A percentile compares a stretch with the other conserved stretches of the same genome.
Evolutionary conservation across 2,888 invertebrate species (phyloP).

Genomic region (Ypsolopha scabrella): DNA sequence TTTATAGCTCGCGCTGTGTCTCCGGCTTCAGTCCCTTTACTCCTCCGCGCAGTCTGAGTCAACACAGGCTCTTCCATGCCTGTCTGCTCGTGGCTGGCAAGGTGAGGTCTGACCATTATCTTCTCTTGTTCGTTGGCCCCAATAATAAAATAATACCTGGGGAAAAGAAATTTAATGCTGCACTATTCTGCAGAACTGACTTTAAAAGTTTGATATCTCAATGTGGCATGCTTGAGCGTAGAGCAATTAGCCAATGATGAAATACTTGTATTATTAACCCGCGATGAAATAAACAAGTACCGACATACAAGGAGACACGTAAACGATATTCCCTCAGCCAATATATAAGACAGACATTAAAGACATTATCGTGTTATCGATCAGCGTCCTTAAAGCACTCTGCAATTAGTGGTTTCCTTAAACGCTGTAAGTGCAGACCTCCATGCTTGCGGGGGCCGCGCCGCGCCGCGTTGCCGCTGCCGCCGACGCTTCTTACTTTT

Average conservation of each 20-base stretch:
- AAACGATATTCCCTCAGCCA: conserved; percentile 37
- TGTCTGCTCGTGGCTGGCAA: too few relatives aligned
- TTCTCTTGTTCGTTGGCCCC: too few relatives aligned
- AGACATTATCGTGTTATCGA: conserved; percentile 60
- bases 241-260: background rate
- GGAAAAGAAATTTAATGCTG: background rate
- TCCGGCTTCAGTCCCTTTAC: too few relatives aligned
- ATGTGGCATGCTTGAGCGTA: background rate
- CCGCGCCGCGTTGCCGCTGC: conserved; percentile 18
- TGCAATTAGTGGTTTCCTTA: conserved; percentile 22
- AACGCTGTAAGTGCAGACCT: conserved; percentile 40
- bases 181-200: too few relatives aligned
- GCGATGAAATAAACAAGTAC: background rate
- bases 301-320: conserved; percentile 19
- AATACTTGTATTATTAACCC: background rate
- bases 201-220: background rate
- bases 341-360: conserved; percentile 45
- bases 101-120: too few relatives aligned
- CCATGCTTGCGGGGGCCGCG: conserved; percentile 32
- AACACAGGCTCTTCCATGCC: too few relatives aligned
- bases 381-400: conserved; percentile 26
- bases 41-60: too few relatives aligned
- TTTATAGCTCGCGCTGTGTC: too few relatives aligned
- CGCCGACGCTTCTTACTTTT: conserved; percentile 23
- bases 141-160: too few relatives aligned